These are phyloP conservation scores for Tenthredo scrophulariae DNA, from an alignment of 2,888 invertebrate genomes.

Conservation along the genomic window DNA sequence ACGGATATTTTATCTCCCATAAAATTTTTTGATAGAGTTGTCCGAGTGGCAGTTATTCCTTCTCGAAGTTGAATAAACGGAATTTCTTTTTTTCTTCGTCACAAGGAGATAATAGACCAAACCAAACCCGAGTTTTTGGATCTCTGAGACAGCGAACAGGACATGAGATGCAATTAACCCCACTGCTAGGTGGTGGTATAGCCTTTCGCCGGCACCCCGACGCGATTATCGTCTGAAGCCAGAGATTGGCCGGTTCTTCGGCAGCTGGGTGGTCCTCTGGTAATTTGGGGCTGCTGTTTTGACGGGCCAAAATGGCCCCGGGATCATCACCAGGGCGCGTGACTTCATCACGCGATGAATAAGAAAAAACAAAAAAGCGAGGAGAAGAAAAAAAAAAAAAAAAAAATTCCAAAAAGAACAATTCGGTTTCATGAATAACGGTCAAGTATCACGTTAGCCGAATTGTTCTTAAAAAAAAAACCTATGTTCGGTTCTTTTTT, in stretches of 20 bases:
- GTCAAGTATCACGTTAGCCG: no score
- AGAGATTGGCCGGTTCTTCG: conserved; percentile 73
- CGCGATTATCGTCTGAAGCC: conserved; percentile 73
- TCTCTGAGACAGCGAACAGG: conserved; percentile 4
- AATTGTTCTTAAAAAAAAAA: neutral
- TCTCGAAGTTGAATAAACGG: neutral
- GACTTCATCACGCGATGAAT: conserved; percentile 26
- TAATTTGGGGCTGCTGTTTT: conserved; percentile 74
- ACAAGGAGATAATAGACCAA: neutral
- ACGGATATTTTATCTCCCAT: neutral
- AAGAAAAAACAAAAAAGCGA: neutral
- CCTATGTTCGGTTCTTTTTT: no score
- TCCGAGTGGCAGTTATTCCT: neutral
- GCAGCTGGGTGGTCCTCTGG: conserved; percentile 74
- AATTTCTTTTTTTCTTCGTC: neutral
- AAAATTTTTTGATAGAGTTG: neutral
- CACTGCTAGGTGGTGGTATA: conserved; percentile 39
- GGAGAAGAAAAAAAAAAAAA: neutral
- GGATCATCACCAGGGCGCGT: conserved; percentile 65
- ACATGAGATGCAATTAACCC: conserved; percentile 50
- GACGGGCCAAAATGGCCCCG: conserved; percentile 71
- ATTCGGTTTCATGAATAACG: neutral
- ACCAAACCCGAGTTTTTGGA: neutral
- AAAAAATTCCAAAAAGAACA: neutral
- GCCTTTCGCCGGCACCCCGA: conserved; percentile 56